Base-by-base conservation (phyloP, 2,888 invertebrate genomes). In the Isotomurus palustris region DNA sequence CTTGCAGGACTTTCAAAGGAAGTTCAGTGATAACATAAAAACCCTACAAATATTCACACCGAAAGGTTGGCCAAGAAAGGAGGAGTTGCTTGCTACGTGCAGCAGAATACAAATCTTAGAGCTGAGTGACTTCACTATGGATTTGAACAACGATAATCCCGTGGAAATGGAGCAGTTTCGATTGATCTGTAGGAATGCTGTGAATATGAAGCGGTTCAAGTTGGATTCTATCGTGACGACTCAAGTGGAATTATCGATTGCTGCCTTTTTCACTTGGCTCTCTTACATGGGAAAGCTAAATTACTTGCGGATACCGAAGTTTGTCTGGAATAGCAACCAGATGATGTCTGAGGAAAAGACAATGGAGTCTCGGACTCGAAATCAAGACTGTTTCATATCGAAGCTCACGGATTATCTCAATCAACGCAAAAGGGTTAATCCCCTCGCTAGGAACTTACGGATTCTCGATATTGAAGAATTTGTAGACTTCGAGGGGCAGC, bases 61-160 rank as follows among this genome's bases (percentile, higher is more conserved):
- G 8, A 29, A 36, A 10, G 58, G 58, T 5, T 41, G 29, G 17
- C 4, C 10, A 1, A 38, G 29, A 29, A 29, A 19, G 2, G 12
- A 51, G 5, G 3, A n/a, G n/a, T 21, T 58, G 3, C 21, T 58
- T 2, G 3, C 14, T n/a, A 27, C 28, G 22, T 58, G 58, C 38
- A 38, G 1, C 1, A n/a, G 41, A 4, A n/a, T 57, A 24, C 12
- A 25, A 35, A 48, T 25, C 17, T 21, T 57, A 1, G 53, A 52
- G 22, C 21, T 57, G 1, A 6, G 1, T n/a, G 22, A 12, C 6
- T 3, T 57, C 19, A 35, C 47, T 32, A n/a, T 36, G 36, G 32
- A 17, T 1, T 1, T 45, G 2, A 36, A 28, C 8, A 8, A 24
- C 24, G 19, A 12, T 1, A n/a, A 28, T 29, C 19, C 12, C 22